Conservation (phyloP, 2,797 vertebrate genomes). For the Xenops minutus region DNA sequence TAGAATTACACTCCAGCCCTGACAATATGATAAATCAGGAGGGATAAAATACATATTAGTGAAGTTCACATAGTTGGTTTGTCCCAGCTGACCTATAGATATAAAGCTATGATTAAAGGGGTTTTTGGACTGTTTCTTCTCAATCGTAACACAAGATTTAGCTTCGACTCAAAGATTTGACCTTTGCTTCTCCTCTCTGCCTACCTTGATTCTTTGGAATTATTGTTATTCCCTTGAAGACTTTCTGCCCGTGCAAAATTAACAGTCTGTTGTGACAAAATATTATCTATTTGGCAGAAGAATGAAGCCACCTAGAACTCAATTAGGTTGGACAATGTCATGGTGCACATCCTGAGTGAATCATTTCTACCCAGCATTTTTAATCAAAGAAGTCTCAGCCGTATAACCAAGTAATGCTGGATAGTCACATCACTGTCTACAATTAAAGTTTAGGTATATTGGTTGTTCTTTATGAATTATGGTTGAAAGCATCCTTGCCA, state of each 20-base stretch:
- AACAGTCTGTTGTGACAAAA: slow-evolving; percentile 80
- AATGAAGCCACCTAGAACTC: slow-evolving; percentile 80
- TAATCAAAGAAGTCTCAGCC: slow-evolving; percentile 33
- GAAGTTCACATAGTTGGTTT: slow-evolving; percentile 65
- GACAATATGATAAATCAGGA: slow-evolving; percentile 63
- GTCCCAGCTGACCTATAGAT: slow-evolving; percentile 71
- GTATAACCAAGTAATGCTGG: background rate
- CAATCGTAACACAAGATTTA: slow-evolving; percentile 73
- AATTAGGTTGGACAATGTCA: slow-evolving; percentile 78
- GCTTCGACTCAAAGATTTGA: slow-evolving; percentile 73
- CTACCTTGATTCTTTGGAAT: slow-evolving; percentile 68
- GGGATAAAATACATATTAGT: slow-evolving; percentile 61
- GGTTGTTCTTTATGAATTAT: slow-evolving; percentile 8
- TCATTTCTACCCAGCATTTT: slow-evolving; percentile 65
- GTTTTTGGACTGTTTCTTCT: slow-evolving; percentile 71
- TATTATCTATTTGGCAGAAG: slow-evolving; percentile 80
- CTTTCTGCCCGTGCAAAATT: slow-evolving; percentile 78
- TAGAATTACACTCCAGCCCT: slow-evolving; percentile 62
- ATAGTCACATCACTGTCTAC: background rate
- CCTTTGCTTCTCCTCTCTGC: slow-evolving; percentile 70
- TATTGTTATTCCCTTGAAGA: slow-evolving; percentile 78
- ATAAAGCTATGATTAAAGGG: slow-evolving; percentile 76
- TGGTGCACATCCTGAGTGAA: slow-evolving; percentile 58
- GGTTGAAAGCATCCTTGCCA: background rate
- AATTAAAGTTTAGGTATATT: slow-evolving; percentile 27